Conservation (phyloP, 2,113 vertebrate species). For the Pterophyllum scalare region DNA sequence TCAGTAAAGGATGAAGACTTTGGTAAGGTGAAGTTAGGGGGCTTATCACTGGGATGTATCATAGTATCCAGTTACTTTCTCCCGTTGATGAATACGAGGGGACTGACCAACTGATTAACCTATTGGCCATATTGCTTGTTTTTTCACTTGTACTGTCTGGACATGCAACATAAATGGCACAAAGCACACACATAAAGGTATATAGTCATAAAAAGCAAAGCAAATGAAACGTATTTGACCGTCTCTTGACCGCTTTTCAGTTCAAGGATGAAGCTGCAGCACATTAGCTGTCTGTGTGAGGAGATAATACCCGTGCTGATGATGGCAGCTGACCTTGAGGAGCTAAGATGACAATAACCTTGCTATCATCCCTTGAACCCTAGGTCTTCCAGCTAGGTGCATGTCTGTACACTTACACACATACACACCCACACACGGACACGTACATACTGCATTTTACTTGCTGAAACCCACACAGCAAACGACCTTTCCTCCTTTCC, state of each 20-base stretch:
- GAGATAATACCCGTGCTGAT: conserved; percentile 69
- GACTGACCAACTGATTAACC: conserved; percentile 7
- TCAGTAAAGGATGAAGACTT: conserved; percentile 2
- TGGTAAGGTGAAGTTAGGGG: conserved; percentile 14
- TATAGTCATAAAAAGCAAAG: neutral
- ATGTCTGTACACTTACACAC: neutral
- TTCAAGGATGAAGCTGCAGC: conserved; percentile 62
- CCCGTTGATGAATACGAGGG: conserved; percentile 19
- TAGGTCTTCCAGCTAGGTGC: conserved; percentile 20
- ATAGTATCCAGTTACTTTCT: conserved; percentile 15
- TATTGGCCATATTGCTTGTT: conserved; percentile 7
- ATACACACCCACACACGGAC: conserved; percentile 2
- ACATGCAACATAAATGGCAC: neutral
- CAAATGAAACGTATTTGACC: conserved; percentile 34
- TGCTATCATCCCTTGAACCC: conserved; percentile 63
- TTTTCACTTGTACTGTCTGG: neutral
- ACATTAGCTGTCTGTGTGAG: conserved; percentile 61
- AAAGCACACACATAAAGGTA: neutral
- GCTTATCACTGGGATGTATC: neutral
- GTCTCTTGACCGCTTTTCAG: conserved; percentile 26
- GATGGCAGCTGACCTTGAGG: conserved; percentile 70
- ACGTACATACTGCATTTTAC: conserved; percentile 44
- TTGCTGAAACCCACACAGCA: conserved; percentile 59
- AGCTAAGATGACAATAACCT: conserved; percentile 66
- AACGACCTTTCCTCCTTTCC: conserved; percentile 67